Conservation (phyloP, 2,113 vertebrate genomes). For the Shinisaurus crocodilurus region DNA sequence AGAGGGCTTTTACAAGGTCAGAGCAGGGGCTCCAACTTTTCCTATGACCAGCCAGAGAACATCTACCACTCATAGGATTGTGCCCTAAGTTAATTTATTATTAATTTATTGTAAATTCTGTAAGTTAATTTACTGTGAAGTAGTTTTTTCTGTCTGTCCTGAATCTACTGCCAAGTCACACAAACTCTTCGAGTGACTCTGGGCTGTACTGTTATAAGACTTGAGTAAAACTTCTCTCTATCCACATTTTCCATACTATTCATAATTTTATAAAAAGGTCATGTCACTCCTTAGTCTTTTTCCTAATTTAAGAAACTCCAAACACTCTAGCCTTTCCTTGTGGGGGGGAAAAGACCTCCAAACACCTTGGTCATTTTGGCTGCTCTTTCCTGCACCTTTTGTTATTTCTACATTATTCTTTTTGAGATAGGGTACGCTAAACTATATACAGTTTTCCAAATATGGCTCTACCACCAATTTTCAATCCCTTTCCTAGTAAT, state of each 20-base stretch:
- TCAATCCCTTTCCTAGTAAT: not conserved
- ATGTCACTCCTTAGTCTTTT: not conserved
- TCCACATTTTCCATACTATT: not conserved
- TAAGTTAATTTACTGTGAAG: not conserved
- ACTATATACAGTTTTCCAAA: not conserved
- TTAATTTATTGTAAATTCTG: no score
- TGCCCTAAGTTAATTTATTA: no score
- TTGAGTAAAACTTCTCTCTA: not conserved
- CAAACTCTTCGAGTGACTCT: not conserved
- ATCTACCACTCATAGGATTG: no score
- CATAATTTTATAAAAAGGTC: not conserved
- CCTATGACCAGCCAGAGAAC: no score
- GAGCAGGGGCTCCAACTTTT: no score
- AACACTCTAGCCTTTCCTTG: not conserved
- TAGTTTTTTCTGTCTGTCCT: not conserved
- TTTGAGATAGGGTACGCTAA: not conserved
- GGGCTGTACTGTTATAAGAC: no score
- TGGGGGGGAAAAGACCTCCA: not conserved
- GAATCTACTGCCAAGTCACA: not conserved
- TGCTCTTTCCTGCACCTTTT: not conserved
- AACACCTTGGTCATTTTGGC: not conserved
- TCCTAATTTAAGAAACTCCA: not conserved
- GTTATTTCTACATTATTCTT: not conserved
- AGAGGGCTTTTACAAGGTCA: no score
- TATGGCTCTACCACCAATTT: not conserved